These are phyloP conservation scores for Diuraphis noxia DNA, from an alignment of 1,140 invertebrate species.

Conservation along the genomic window DNA sequence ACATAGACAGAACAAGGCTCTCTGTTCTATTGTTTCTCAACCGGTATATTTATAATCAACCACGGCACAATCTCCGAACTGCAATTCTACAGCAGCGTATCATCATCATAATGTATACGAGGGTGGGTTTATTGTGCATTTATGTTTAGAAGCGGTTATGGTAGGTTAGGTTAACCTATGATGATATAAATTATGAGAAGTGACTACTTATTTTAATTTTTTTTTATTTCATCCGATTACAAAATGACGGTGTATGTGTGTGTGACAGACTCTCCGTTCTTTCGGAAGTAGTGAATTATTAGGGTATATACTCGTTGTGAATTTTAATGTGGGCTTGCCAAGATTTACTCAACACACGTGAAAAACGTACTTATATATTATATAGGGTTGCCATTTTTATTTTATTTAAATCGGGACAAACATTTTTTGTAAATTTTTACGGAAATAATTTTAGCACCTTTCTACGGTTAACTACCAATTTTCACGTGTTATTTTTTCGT, in stretches of 20 bases:
- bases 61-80: not conserved
- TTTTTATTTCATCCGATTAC: not conserved
- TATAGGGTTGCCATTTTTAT: not conserved
- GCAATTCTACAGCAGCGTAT: not conserved
- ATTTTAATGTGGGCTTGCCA: not conserved
- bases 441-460: not conserved
- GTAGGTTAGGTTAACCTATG: too few species aligned
- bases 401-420: not conserved
- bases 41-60: not conserved
- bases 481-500: not conserved
- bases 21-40: slow-evolving; percentile 1
- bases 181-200: not conserved
- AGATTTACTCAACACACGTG: not conserved
- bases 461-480: not conserved
- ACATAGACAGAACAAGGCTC: not conserved
- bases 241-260: not conserved
- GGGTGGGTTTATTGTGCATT: not conserved
- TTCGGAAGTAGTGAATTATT: not conserved
- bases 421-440: not conserved
- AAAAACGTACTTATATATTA: not conserved
- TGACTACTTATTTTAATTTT: not conserved
- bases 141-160: not conserved
- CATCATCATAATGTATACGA: not conserved
- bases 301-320: not conserved
- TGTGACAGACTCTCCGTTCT: not conserved